Evolutionary conservation across 2,113 vertebrate genomes (phyloP).

Genomic region (Poeciliopsis occidentalis): DNA sequence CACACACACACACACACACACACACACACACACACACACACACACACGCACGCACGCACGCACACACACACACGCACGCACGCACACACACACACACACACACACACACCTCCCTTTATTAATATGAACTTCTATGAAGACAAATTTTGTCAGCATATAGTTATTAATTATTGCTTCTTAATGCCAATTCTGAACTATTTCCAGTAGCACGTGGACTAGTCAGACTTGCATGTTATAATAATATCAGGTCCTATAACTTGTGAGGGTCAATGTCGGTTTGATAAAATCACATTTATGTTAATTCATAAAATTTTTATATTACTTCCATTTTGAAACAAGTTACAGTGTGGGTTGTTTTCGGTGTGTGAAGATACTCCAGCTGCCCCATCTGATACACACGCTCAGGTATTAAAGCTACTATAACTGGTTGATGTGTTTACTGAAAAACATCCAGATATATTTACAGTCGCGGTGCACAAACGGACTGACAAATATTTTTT

Average conservation of each 20-base stretch:
- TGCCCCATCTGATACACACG: background rate
- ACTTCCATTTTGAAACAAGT: no score
- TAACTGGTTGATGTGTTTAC: background rate
- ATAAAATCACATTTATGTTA: background rate
- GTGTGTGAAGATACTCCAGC: no score
- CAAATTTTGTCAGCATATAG: background rate
- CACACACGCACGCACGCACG: no score
- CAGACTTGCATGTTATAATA: background rate
- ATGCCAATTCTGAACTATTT: no score
- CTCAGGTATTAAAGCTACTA: background rate
- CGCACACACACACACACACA: no score
- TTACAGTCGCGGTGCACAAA: background rate
- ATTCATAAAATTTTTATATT: background rate
- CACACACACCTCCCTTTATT: background rate
- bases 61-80: no score
- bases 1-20: no score
- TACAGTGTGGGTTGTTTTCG: background rate
- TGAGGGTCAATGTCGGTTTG: background rate
- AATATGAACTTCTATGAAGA: conserved; percentile 6
- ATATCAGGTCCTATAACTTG: background rate
- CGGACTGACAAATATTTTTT: background rate
- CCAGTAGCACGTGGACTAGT: no score
- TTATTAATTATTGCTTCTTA: background rate
- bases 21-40: no score
- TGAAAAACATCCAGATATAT: background rate